Evolutionary conservation across 2,888 invertebrate genomes (phyloP), one percentile per base, ranked within the genome.

Genomic region (Chrysolina oricalcia): DNA sequence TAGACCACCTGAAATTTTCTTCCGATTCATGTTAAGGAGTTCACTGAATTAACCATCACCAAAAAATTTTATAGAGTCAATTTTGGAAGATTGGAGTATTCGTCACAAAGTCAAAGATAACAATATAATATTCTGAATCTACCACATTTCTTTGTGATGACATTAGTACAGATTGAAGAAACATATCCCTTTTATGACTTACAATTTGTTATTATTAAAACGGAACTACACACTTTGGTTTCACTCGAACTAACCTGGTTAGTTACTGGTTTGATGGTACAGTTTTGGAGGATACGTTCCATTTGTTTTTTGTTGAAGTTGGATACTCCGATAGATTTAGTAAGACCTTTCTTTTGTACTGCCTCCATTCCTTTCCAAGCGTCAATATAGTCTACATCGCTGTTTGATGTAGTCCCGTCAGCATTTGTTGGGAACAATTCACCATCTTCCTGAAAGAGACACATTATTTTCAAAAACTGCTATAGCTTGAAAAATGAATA

Each of bases 261-360:
- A 21, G 89, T 90, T 10, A 91, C 92, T n/a, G 93, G 93, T 82
- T 91, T 91, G 68, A 93, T 90, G 23, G 85, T 90, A 63, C 91
- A 91, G 65, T 88, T 89, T 10, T 91, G 89, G 53, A 94, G 80
- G 40, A 96, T 83, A 66, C 93, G 90, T 40, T 91, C 89, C 65
- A 95, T 87, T 87, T 96, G 95, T 80, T 92, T 89, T 8, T 91
- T 92, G 87, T 94, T 95, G 84, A 95, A 95, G 87, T 95, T 95
- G 63, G 94, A 94, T 10, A 95, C 86, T 1, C 95, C 95, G 81
- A 95, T 94, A 74, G 92, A 92, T 83, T 92, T 93, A 0, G 90
- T 89, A 40, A 94, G 86, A 9, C 94, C 93, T 73, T 92, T 89
- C 41, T 90, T 89, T 2, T 93, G 90, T 35, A 93, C 89, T 76